Evolutionary conservation across 2,797 vertebrate genomes (phyloP).

Genomic region (Dallia pectoralis): DNA sequence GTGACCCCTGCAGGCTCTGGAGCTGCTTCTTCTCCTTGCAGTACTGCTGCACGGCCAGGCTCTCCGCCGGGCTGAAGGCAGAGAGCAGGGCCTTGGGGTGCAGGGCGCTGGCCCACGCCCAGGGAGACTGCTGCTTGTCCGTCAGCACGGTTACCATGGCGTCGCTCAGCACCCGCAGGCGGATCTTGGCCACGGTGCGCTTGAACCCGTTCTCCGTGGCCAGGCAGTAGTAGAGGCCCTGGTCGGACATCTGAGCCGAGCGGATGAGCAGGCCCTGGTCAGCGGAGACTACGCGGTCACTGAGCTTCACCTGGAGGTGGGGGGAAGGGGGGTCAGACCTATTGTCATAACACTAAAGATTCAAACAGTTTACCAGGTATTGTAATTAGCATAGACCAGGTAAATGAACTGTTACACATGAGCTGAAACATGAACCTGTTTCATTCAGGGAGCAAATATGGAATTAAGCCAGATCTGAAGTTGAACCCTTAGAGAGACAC

Average conservation of each 20-base stretch:
- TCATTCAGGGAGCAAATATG: conserved; percentile 19
- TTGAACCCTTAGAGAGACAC: not conserved
- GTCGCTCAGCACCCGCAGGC: conserved; percentile 86
- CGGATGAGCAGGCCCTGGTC: conserved; percentile 94
- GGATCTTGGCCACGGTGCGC: conserved; percentile 93
- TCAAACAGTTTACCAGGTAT: not conserved
- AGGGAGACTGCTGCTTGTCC: conserved; percentile 86
- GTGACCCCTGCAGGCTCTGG: conserved; percentile 64
- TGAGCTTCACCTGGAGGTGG: conserved; percentile 84
- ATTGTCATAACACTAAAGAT: not conserved
- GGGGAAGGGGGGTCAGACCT: not conserved
- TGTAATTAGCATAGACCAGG: not conserved
- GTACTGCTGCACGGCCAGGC: conserved; percentile 90
- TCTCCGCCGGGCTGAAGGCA: conserved; percentile 87
- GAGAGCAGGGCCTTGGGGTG: conserved; percentile 86
- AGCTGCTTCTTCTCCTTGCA: conserved; percentile 92
- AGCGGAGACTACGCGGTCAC: conserved; percentile 87
- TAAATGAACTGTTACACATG: not conserved
- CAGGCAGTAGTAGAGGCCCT: conserved; percentile 94
- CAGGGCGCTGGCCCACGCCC: conserved; percentile 83
- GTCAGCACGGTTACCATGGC: conserved; percentile 83
- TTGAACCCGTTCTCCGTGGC: conserved; percentile 94
- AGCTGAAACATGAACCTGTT: conserved; percentile 20
- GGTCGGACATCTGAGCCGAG: conserved; percentile 84
- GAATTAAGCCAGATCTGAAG: not conserved